Conservation (phyloP, 2,113 vertebrate genomes). For the Suricata suricatta region DNA sequence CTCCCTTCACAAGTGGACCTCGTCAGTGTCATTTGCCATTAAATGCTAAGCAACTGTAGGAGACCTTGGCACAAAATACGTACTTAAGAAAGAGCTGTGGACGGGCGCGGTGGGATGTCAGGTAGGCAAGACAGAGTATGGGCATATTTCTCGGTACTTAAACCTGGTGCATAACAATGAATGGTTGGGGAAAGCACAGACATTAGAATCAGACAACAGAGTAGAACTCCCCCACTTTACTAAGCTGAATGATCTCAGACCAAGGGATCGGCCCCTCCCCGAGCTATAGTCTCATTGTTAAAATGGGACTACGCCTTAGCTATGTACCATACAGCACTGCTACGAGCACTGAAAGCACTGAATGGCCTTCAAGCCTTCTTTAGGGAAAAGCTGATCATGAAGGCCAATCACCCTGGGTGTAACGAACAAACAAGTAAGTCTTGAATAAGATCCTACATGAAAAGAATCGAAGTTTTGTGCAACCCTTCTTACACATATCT, state of each 20-base stretch:
- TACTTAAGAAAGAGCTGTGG: background rate
- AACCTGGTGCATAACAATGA: background rate
- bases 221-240: background rate
- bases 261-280: no score
- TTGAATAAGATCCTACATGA: background rate
- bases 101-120: background rate
- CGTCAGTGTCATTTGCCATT: background rate
- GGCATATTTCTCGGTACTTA: no score
- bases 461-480: background rate
- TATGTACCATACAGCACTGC: background rate
- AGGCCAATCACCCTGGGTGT: background rate
- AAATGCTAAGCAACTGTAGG: background rate
- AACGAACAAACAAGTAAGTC: background rate
- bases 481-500: background rate
- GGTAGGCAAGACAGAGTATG: background rate
- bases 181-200: background rate
- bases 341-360: background rate
- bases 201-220: background rate
- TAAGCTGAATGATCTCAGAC: background rate
- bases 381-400: background rate
- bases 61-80: background rate
- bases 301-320: background rate
- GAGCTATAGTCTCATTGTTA: background rate
- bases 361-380: background rate
- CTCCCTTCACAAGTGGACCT: background rate